These are phyloP conservation scores for Cephus cinctus DNA, from an alignment of 1,140 invertebrate genomes.

Conservation along the genomic window DNA sequence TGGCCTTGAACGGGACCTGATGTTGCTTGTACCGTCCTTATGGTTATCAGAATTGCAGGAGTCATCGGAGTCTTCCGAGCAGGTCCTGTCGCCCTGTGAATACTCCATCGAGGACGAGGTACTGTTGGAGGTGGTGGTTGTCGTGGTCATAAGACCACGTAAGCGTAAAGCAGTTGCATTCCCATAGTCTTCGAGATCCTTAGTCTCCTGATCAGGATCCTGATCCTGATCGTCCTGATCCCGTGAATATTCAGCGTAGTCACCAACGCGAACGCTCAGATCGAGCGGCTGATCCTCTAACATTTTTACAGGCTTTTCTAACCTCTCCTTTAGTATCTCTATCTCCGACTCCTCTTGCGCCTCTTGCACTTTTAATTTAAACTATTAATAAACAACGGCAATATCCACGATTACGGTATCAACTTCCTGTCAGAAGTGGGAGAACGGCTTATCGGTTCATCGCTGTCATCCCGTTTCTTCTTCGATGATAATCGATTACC, in stretches of 20 bases:
- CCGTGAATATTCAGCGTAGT: constrained; percentile 41
- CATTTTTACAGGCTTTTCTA: constrained; percentile 29
- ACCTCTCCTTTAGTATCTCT: neutral
- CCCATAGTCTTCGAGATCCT: constrained; percentile 37
- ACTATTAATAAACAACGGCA: too few species aligned
- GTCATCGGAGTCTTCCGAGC: constrained; percentile 76
- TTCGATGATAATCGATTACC: too few species aligned
- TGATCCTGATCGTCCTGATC: constrained; percentile 13
- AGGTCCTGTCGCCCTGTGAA: constrained; percentile 56
- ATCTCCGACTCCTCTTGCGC: constrained; percentile 3
- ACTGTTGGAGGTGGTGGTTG: constrained; percentile 12
- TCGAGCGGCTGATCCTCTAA: constrained; percentile 53
- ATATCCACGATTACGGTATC: too few species aligned
- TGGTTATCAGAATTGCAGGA: constrained; percentile 60
- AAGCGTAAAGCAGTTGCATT: constrained; percentile 33
- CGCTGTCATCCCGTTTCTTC: too few species aligned
- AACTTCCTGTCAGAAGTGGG: too few species aligned
- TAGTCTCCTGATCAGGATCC: constrained; percentile 12
- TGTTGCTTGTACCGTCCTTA: constrained; percentile 31
- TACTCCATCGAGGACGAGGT: too few species aligned
- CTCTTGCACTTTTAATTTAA: neutral
- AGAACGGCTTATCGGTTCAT: too few species aligned
- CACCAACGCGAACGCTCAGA: constrained; percentile 47
- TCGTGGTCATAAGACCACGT: constrained; percentile 24
- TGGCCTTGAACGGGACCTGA: constrained; percentile 40